phyloP scores from a whole-genome alignment of 2,888 invertebrate genomes.

The Drosophila birchii region DNA sequence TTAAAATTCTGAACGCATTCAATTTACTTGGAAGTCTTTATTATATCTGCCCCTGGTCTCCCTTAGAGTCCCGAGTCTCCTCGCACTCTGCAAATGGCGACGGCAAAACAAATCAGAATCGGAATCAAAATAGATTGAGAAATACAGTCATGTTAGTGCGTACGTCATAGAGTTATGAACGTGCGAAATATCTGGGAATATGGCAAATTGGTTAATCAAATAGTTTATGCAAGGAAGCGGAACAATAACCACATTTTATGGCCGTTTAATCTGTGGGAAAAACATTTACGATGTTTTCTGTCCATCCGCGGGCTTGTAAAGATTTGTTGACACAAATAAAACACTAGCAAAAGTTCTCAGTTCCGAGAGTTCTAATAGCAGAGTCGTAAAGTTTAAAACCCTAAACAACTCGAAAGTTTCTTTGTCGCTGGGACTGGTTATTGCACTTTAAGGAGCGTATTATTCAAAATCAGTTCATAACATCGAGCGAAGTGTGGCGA shows the following conservation, averaged over 20 bases:
- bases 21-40: constrained; percentile 62
- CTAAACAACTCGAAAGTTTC: constrained; percentile 54
- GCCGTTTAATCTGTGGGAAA: constrained; percentile 51
- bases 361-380: constrained; percentile 50
- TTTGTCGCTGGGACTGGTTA: constrained; percentile 48
- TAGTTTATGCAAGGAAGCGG: constrained; percentile 39
- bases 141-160: constrained; percentile 8
- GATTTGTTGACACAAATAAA: constrained; percentile 54
- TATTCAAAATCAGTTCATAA: constrained; percentile 33
- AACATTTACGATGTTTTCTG: constrained; percentile 48
- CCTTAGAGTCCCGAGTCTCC: neutral
- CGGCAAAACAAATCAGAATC: constrained; percentile 50
- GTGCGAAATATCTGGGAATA: constrained; percentile 35
- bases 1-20: constrained; percentile 75
- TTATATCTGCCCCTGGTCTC: constrained; percentile 18
- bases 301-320: constrained; percentile 9
- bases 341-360: constrained; percentile 43
- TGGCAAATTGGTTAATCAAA: constrained; percentile 18
- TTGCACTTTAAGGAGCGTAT: constrained; percentile 34
- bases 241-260: constrained; percentile 39
- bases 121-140: constrained; percentile 8
- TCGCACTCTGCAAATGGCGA: constrained; percentile 50
- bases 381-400: constrained; percentile 61
- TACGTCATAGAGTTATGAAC: constrained; percentile 11
- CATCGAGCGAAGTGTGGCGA: constrained; percentile 13